phyloP scores from a whole-genome alignment of 2,797 vertebrate genomes.

The Peromyscus nudipes region DNA sequence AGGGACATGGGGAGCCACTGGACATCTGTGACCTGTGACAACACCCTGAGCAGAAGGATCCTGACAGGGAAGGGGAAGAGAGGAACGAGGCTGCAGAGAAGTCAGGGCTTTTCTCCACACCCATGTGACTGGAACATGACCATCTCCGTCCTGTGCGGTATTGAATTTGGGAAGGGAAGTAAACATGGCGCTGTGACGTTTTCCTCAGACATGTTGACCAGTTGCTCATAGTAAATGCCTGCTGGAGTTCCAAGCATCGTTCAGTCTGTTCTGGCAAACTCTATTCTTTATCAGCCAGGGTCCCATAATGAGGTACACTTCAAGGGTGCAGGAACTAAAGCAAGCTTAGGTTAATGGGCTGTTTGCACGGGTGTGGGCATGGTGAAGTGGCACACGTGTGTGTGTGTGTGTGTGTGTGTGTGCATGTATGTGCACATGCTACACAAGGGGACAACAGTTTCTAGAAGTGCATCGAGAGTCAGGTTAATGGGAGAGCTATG shows the following conservation, averaged over 20 bases:
- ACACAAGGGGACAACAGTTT: neutral
- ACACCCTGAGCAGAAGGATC: neutral
- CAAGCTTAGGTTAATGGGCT: neutral
- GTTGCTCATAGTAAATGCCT: neutral
- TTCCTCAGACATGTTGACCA: neutral
- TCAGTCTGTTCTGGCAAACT: neutral
- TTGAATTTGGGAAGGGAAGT: neutral
- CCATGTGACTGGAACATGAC: neutral
- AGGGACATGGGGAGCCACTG: neutral
- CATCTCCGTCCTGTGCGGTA: no score
- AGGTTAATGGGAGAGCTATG: neutral
- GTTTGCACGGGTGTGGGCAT: neutral
- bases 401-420: neutral
- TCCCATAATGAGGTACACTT: neutral
- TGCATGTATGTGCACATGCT: rapidly evolving
- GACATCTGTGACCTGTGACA: no score
- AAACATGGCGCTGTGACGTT: neutral
- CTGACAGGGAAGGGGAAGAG: neutral
- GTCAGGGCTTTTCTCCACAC: neutral
- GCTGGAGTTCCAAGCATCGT: neutral
- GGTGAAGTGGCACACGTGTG: neutral
- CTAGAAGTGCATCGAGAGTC: neutral
- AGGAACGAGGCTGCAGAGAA: neutral
- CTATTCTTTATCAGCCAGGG: neutral
- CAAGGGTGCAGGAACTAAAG: neutral